Evolutionary conservation across 2,888 invertebrate species (phyloP).

Genomic region (Pollenia angustigena): DNA sequence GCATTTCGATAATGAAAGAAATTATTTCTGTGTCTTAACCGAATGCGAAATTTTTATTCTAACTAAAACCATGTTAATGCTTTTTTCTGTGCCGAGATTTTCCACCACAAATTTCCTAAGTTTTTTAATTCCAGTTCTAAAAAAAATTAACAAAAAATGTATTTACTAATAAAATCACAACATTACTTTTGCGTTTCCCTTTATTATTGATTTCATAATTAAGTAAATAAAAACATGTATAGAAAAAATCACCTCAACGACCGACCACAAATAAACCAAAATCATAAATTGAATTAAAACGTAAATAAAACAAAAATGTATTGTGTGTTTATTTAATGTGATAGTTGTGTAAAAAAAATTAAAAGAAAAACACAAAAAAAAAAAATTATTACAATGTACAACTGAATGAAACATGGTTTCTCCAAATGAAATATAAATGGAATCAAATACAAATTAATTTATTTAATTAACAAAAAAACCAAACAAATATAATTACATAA

Average conservation of each 20-base stretch:
- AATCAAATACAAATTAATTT: conserved; percentile 34
- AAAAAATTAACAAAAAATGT: too few species aligned
- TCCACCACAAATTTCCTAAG: too few species aligned
- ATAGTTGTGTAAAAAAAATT: conserved; percentile 36
- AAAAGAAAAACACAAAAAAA: conserved; percentile 14
- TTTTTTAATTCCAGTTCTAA: too few species aligned
- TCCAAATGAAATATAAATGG: conserved; percentile 35
- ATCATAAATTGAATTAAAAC: conserved; percentile 1
- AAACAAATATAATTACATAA: conserved; percentile 1
- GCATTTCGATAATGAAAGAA: too few species aligned
- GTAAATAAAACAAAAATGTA: background rate
- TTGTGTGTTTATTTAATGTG: conserved; percentile 44
- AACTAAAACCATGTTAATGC: too few species aligned
- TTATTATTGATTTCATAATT: background rate
- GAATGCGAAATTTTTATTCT: too few species aligned
- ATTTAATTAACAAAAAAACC: conserved; percentile 20
- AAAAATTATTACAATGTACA: background rate
- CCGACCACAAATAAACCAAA: conserved; percentile 5
- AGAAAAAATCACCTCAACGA: background rate
- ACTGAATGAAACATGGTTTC: conserved; percentile 49
- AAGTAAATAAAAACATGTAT: background rate
- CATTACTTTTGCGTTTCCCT: too few species aligned
- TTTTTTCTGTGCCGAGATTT: too few species aligned
- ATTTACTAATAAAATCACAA: too few species aligned
- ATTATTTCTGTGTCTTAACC: too few species aligned